Base-by-base conservation (phyloP, 30 jellyfish, hydroid and myxozoan genomes). In the Turritopsis rubra region DNA sequence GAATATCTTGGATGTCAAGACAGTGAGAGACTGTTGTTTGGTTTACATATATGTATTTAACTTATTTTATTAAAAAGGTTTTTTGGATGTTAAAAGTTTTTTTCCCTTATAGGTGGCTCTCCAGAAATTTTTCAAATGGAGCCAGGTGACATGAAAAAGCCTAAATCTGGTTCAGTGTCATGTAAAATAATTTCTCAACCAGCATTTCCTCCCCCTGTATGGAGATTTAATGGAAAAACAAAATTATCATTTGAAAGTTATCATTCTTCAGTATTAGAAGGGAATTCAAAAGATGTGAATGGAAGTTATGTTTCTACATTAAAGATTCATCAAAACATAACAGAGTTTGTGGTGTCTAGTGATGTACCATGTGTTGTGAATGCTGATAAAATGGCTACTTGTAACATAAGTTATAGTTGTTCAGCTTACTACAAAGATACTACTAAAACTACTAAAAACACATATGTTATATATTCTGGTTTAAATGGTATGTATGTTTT, bases 401-500 rank as follows among this genome's bases (percentile, higher is more conserved):
- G 77, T 19, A n/a, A 68, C 30, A 68, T 68, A 9, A 68, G 30
- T 68, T 68, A 68, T 19, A 68, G 31, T 68, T 68, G 77, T 19
- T 23, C 77, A n/a, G 77, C 77, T 7, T 68, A 9, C 77, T 68
- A 68, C 8, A 23, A 23, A 9, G 77, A 16, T 68, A 22, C 16
- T 68, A 9, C 77, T n/a, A 19, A 41, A 41, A 41, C 60, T 3
- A 41, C 60, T 3, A 5, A 41, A 41, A 41, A 41, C 9, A 3
- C 60, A 41, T 41, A 41, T 26, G 71, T 77, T 13, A 77, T 52
- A 29, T 77, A 1, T 30, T 13, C 24, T 77, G 85, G 85, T 29
- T 77, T 24, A 19, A 60, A 77, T 77, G 85, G 85, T 77, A 18
- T 29, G 83, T 1, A 23, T 75, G 21, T 72, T 21, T 18, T 60